These are phyloP conservation scores for Mythimna pallens DNA, from an alignment of 2,888 invertebrate genomes.

Conservation along the genomic window DNA sequence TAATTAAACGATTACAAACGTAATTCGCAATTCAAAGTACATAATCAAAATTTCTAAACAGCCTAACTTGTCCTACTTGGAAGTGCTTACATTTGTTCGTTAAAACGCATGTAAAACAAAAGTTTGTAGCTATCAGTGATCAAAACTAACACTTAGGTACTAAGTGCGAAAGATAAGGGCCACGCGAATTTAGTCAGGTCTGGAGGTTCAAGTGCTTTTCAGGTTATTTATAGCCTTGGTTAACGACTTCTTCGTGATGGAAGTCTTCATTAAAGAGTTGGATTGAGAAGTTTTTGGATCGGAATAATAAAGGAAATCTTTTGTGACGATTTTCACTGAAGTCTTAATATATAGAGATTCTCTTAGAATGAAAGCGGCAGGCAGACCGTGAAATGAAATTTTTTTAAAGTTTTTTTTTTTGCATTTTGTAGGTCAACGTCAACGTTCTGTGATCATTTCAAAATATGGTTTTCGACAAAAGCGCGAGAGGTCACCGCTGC, in stretches of 20 bases:
- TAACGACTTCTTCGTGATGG: constrained; percentile 15
- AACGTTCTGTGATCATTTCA: too few relatives aligned
- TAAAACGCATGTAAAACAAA: constrained; percentile 57
- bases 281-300: not conserved
- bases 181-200: constrained; percentile 55
- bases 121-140: constrained; percentile 58
- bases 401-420: too few relatives aligned
- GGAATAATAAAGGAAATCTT: not conserved
- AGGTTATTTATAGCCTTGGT: constrained; percentile 45
- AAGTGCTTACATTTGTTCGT: constrained; percentile 31
- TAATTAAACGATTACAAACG: constrained; percentile 47
- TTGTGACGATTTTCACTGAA: not conserved
- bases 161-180: constrained; percentile 58
- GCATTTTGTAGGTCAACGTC: too few relatives aligned
- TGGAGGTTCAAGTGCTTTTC: constrained; percentile 35
- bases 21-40: constrained; percentile 36
- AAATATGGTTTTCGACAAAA: too few relatives aligned
- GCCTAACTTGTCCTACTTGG: constrained; percentile 36
- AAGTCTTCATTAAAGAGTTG: not conserved
- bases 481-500: too few relatives aligned
- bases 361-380: not conserved
- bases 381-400: too few relatives aligned
- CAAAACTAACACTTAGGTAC: constrained; percentile 55
- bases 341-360: not conserved
- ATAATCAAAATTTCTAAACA: constrained; percentile 26